These are phyloP conservation scores for Oasisia sp. DNA, from an alignment of 2,888 invertebrate genomes.

Conservation along the genomic window DNA sequence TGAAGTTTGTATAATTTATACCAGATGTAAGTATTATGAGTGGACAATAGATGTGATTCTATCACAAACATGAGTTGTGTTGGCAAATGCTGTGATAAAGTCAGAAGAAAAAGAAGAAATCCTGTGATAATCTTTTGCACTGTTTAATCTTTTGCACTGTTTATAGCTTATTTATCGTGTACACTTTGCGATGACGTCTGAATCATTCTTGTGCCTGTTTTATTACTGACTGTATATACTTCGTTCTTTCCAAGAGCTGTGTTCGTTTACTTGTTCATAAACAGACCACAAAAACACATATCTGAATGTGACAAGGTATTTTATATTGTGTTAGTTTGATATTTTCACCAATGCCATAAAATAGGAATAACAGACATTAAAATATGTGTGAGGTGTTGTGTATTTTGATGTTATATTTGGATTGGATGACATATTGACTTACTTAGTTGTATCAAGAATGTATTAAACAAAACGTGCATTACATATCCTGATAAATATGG, in stretches of 20 bases:
- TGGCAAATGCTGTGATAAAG: background rate
- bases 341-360: background rate
- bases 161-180: background rate
- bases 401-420: background rate
- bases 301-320: background rate
- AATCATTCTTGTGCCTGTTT: background rate
- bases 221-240: background rate
- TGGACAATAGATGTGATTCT: background rate
- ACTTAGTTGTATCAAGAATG: background rate
- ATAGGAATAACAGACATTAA: background rate
- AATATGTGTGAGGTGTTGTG: background rate
- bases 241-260: background rate
- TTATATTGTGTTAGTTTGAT: background rate
- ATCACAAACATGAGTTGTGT: background rate
- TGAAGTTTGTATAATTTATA: background rate
- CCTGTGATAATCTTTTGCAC: background rate
- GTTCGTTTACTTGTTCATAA: background rate
- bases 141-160: background rate
- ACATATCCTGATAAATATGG: background rate
- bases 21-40: background rate
- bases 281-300: background rate
- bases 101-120: background rate
- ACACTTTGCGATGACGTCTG: background rate
- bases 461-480: background rate
- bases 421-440: background rate